phyloP scores from a whole-genome alignment of 2,888 invertebrate species.

The Acleris literana region DNA sequence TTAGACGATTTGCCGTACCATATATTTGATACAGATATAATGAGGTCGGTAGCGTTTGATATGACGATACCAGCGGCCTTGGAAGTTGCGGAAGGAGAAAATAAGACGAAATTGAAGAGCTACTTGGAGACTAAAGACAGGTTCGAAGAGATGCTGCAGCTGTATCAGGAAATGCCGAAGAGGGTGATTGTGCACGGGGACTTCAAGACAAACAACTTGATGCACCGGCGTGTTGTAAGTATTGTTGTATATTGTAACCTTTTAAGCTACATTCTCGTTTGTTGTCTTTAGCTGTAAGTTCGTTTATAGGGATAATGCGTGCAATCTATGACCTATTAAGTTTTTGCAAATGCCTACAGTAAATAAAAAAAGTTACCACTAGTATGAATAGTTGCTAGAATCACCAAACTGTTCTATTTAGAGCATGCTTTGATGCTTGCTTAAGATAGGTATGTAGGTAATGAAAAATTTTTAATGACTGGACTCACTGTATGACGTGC shows the following conservation, averaged over 20 bases:
- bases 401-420: too few species aligned
- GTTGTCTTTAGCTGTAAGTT: background rate
- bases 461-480: too few species aligned
- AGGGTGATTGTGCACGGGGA: conserved; percentile 35
- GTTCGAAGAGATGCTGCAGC: conserved; percentile 12
- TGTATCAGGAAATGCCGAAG: conserved; percentile 11
- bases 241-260: background rate
- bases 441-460: too few species aligned
- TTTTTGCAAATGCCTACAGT: too few species aligned
- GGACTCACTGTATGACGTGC: too few species aligned
- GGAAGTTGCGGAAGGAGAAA: conserved; percentile 15
- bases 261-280: background rate
- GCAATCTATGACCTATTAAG: too few species aligned
- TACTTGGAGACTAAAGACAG: conserved; percentile 17
- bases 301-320: too few species aligned
- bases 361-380: too few species aligned
- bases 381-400: too few species aligned
- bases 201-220: conserved; percentile 35
- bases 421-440: too few species aligned
- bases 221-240: conserved; percentile 34
- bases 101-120: conserved; percentile 7
- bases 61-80: conserved; percentile 14
- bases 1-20: conserved; percentile 11
- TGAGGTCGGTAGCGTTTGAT: conserved; percentile 14
- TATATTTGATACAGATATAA: conserved; percentile 9